Conservation (phyloP, 2,113 vertebrate genomes). For the Stomatorhinus ivindoensis region DNA sequence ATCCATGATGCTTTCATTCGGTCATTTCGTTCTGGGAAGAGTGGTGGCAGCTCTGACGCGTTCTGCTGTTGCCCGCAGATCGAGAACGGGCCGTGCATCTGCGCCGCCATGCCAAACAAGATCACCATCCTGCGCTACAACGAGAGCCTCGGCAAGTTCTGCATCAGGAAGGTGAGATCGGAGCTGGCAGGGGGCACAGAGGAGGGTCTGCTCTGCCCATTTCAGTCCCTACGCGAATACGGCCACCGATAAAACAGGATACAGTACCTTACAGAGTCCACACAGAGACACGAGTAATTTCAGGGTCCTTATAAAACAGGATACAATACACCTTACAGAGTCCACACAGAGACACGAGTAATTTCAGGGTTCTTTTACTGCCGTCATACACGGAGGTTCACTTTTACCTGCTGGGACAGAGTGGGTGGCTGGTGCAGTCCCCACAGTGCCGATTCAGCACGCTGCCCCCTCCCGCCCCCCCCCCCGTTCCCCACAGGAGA, state of each 20-base stretch:
- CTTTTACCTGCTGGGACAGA: not conserved
- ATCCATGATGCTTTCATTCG: not conserved
- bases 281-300: not conserved
- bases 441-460: not conserved
- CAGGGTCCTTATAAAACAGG: not conserved
- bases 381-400: not conserved
- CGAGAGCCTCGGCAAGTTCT: constrained; percentile 90
- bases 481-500: constrained; percentile 66
- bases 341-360: not conserved
- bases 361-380: not conserved
- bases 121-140: constrained; percentile 88
- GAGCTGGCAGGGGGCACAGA: not conserved
- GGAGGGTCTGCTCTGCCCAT: not conserved
- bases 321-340: not conserved
- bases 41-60: not conserved
- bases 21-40: not conserved
- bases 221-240: not conserved
- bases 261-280: not conserved
- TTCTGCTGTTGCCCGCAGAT: constrained; percentile 60
- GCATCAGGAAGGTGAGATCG: constrained; percentile 83
- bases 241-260: not conserved
- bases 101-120: constrained; percentile 90
- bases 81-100: constrained; percentile 86
- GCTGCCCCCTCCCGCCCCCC: not conserved
- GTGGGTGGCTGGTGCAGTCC: not conserved